These are phyloP conservation scores for Halcyon senegalensis DNA, from an alignment of 2,113 vertebrate species.

Conservation along the genomic window DNA sequence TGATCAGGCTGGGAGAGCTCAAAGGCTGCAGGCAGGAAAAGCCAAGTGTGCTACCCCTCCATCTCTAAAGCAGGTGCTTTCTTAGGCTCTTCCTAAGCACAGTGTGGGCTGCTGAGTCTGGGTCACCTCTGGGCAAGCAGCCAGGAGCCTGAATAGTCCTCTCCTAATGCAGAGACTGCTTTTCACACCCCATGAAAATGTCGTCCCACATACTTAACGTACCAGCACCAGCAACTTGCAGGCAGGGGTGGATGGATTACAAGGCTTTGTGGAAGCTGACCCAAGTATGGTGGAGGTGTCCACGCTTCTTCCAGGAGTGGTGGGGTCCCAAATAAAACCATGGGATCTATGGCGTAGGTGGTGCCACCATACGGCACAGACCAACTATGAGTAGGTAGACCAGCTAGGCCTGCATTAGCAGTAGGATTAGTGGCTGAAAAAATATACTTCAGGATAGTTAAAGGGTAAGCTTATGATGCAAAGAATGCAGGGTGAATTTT, in stretches of 20 bases:
- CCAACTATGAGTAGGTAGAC: background rate
- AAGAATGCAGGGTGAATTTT: background rate
- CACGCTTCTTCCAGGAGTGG: background rate
- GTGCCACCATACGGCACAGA: background rate
- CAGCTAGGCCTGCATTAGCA: background rate
- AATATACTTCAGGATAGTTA: background rate
- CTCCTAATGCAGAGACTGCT: background rate
- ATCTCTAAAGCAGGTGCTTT: background rate
- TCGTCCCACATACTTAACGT: background rate
- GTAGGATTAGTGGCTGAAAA: background rate
- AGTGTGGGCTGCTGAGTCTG: background rate
- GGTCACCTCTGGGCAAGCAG: background rate
- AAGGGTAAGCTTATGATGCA: background rate
- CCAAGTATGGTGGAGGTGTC: background rate
- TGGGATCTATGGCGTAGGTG: background rate
- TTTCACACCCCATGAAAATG: background rate
- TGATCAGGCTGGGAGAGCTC: background rate
- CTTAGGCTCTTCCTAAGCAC: background rate
- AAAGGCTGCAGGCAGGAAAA: background rate
- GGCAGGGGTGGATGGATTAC: background rate
- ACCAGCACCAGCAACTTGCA: background rate
- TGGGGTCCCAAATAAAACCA: background rate
- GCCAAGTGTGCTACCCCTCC: rapidly evolving
- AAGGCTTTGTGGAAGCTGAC: background rate
- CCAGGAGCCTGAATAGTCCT: background rate